Evolutionary conservation across 2,888 invertebrate genomes (phyloP).

Genomic region (Drosophila quinaria): DNA sequence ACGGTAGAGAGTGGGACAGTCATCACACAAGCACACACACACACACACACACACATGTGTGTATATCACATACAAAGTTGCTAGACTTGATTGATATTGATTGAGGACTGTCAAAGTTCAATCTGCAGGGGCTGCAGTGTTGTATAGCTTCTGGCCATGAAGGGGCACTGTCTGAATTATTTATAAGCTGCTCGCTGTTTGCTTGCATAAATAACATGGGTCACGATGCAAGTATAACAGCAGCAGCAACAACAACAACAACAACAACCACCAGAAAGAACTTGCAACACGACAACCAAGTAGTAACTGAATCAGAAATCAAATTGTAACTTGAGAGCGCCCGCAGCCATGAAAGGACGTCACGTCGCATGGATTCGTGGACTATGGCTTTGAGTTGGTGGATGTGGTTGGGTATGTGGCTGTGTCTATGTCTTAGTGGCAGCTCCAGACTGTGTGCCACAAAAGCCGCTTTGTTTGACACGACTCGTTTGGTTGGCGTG

Average conservation of each 20-base stretch:
- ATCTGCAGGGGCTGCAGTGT: slow-evolving; percentile 30
- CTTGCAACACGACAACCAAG: slow-evolving; percentile 32
- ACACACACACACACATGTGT: neutral
- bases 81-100: slow-evolving; percentile 30
- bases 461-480: slow-evolving; percentile 69
- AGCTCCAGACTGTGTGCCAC: slow-evolving; percentile 27
- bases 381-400: neutral
- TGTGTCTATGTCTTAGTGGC: slow-evolving; percentile 27
- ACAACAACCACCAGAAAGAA: slow-evolving; percentile 27
- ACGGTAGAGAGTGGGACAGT: neutral
- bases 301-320: slow-evolving; percentile 68
- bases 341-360: slow-evolving; percentile 63
- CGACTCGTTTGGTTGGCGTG: slow-evolving; percentile 61
- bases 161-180: slow-evolving; percentile 65
- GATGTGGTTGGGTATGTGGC: neutral
- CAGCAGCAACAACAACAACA: slow-evolving; percentile 21
- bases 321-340: slow-evolving; percentile 75
- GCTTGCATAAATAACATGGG: slow-evolving; percentile 67
- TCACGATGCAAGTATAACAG: slow-evolving; percentile 56
- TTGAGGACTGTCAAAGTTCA: slow-evolving; percentile 56
- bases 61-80: neutral
- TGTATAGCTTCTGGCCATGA: slow-evolving; percentile 24
- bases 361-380: slow-evolving; percentile 50
- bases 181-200: slow-evolving; percentile 59
- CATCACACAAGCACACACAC: no score